A percentile compares a stretch with the other conserved stretches of the same genome.
phyloP scores from a whole-genome alignment of 2,888 invertebrate species.

The Synergus japonicus region DNA sequence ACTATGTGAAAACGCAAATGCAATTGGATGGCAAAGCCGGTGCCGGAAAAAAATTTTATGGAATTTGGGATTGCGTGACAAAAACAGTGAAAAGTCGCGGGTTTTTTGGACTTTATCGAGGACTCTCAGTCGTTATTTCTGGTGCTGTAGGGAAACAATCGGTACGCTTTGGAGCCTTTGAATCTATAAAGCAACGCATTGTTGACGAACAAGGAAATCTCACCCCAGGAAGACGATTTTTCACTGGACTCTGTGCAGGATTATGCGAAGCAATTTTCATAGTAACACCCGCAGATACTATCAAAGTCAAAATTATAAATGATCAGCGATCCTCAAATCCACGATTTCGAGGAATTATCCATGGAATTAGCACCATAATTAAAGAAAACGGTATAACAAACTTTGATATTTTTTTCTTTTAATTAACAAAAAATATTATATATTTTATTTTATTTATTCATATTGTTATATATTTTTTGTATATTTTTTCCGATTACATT shows the following conservation, averaged over 20 bases:
- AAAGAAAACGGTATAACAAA: conserved; percentile 84
- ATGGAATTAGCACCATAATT: conserved; percentile 93
- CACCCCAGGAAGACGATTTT: conserved; percentile 85
- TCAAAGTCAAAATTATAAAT: conserved; percentile 99
- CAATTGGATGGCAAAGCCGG: conserved; percentile 96
- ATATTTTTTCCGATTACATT: no score
- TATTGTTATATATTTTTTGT: not conserved
- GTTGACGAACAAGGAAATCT: conserved; percentile 90
- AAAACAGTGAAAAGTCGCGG: conserved; percentile 94
- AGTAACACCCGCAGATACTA: conserved; percentile 99
- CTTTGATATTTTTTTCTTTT: no score
- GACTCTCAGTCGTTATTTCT: conserved; percentile 95
- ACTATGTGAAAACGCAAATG: conserved; percentile 99
- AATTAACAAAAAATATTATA: no score
- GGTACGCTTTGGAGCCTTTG: conserved; percentile 98
- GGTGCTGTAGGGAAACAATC: conserved; percentile 99
- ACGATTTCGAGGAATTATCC: conserved; percentile 93
- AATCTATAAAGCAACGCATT: conserved; percentile 89
- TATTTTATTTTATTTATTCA: not conserved
- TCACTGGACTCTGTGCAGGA: conserved; percentile 97
- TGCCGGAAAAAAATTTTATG: conserved; percentile 87
- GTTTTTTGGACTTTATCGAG: conserved; percentile 94
- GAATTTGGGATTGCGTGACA: conserved; percentile 93
- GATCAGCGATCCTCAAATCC: conserved; percentile 96
- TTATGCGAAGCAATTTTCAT: conserved; percentile 96